These are phyloP conservation scores for Pardalotus punctatus DNA, from an alignment of 2,113 vertebrate species.

Conservation along the genomic window DNA sequence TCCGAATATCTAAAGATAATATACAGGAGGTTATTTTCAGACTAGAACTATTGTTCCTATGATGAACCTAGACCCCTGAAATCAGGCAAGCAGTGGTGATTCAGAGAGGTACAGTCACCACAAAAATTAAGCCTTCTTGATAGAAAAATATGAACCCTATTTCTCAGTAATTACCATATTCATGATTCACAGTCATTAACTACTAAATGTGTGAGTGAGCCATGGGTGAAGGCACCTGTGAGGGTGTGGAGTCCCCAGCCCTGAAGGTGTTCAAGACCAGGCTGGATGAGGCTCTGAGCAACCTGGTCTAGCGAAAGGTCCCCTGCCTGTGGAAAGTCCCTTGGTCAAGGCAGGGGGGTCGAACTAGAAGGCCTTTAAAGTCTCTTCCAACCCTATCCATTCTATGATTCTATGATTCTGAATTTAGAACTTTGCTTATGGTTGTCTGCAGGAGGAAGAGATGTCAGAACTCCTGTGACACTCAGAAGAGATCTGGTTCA, in stretches of 20 bases:
- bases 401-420: neutral
- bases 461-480: neutral
- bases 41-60: neutral
- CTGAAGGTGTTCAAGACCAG: neutral
- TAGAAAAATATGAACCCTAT: accelerated
- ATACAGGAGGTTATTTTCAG: neutral
- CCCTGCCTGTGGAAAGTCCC: too few relatives aligned
- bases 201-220: neutral
- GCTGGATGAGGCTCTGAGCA: neutral
- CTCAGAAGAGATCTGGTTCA: neutral
- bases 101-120: neutral
- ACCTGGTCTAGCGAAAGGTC: too few relatives aligned
- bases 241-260: neutral
- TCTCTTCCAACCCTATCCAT: neutral
- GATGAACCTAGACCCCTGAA: neutral
- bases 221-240: neutral
- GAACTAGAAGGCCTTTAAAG: neutral
- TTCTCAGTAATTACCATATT: neutral
- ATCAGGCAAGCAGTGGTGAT: neutral
- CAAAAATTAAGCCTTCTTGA: neutral
- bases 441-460: accelerated
- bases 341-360: accelerated
- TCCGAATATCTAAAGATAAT: neutral
- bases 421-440: neutral
- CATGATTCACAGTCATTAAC: too few relatives aligned